A percentile compares a stretch with the other conserved stretches of the same genome.
Evolutionary conservation across 2,113 vertebrate species (phyloP).

Genomic region (Myanophis thanlyinensis): DNA sequence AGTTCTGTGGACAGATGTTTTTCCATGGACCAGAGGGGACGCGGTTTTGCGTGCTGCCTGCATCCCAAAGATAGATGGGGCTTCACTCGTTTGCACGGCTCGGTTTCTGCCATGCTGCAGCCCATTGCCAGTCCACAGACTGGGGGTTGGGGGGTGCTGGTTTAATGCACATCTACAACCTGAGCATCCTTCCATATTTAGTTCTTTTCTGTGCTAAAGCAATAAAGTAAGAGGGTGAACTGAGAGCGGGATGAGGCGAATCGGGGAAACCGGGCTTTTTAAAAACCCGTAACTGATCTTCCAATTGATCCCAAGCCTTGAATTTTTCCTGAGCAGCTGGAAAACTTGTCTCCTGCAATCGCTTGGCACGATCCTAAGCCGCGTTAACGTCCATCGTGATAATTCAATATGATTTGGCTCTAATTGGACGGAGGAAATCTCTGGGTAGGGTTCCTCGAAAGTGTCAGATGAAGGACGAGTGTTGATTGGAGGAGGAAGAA

Average conservation of each 20-base stretch:
- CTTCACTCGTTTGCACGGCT: too few relatives aligned
- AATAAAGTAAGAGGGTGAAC: background rate
- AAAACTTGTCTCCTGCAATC: conserved; percentile 42
- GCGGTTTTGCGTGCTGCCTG: too few relatives aligned
- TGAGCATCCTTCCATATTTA: background rate
- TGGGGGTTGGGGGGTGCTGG: too few relatives aligned
- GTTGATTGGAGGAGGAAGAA: conserved; percentile 36
- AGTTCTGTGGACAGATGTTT: too few relatives aligned
- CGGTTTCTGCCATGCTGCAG: too few relatives aligned
- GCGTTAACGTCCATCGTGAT: conserved; percentile 49
- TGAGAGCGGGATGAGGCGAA: too few relatives aligned
- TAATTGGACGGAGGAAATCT: conserved; percentile 7
- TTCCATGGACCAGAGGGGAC: background rate
- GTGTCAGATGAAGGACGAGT: conserved; percentile 46
- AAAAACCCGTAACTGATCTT: background rate
- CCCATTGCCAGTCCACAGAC: too few relatives aligned
- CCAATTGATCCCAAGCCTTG: background rate
- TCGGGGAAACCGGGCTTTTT: background rate
- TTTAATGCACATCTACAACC: too few relatives aligned
- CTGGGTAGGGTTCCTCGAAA: conserved; percentile 17
- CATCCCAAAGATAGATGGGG: too few relatives aligned
- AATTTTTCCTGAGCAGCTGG: conserved; percentile 41
- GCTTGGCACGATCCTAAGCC: conserved; percentile 43
- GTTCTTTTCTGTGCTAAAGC: background rate
- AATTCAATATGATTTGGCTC: conserved; percentile 44